Evolutionary conservation across 1,140 invertebrate genomes (phyloP), one percentile per base, ranked within the genome.

Genomic region (Brachionus plicatilis): DNA sequence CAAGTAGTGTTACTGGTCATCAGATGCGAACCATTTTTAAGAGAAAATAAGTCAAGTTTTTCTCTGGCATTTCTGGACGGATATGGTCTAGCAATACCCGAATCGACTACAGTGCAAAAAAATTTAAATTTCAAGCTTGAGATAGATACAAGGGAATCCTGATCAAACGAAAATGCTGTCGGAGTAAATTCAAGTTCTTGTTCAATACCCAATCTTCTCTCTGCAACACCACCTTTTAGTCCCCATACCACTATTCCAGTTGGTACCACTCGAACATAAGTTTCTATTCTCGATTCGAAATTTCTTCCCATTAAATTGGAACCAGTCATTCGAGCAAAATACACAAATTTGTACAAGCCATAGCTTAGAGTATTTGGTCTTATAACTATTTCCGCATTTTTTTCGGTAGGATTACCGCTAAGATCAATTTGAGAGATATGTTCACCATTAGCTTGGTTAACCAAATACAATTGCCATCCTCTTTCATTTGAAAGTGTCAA

Each of bases 341-440:
- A 82, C 14, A 82, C 79, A 76, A 82, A 82, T 82, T 68, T 60
- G 14, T 82, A 82, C 3, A 82, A 27, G 1, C 79, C 79, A 82
- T 82, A 82, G n/a, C 27, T 82, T 7, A 82, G 17, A 41, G 7
- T 45, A 24, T 82, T 82, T 14, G 53, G 33, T 37, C 17, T 20
- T 1, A 82, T 45, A 7, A 82, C 53, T 24, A 82, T 20, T 68
- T 82, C 79, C 4, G 79, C 20, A 82, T 24, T 24, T 43, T 27
- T 29, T 17, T 53, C 29, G 7, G 79, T 65, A 1, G 53, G 79
- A 68, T 65, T 82, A 11, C 14, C 17, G 43, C 37, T 68, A 2
- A 82, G 12, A 47, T 65, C 53, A 29, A 82, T 33, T 24, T 29
- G n/a, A 27, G 20, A 29, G 4, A 82, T 65, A 27, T 29, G n/a